Conservation (phyloP, 2,113 vertebrate genomes). For the Malurus melanocephalus region DNA sequence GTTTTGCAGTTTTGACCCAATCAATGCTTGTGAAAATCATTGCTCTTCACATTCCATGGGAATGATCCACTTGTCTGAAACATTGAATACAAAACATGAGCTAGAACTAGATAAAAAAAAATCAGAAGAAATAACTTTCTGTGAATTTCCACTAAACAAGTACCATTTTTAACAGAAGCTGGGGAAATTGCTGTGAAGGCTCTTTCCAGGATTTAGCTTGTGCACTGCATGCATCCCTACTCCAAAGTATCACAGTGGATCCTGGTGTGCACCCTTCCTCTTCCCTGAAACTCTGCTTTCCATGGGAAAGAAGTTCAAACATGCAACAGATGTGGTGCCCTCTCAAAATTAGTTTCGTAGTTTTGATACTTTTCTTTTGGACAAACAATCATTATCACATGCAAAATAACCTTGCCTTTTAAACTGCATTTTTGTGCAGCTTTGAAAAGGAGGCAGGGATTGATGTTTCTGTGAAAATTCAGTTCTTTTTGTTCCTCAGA, state of each 20-base stretch:
- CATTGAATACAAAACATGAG: background rate
- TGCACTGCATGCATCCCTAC: background rate
- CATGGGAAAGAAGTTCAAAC: background rate
- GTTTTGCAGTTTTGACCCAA: background rate
- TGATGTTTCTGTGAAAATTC: background rate
- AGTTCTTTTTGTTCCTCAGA: background rate
- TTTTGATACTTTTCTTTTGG: background rate
- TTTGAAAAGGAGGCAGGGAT: background rate
- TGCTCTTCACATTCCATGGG: background rate
- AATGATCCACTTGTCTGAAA: background rate
- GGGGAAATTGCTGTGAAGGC: background rate
- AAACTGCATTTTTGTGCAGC: background rate
- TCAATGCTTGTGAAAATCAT: background rate
- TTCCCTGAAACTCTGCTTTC: background rate
- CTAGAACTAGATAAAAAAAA: background rate
- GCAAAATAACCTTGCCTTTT: background rate
- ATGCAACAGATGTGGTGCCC: fast-evolving
- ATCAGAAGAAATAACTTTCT: background rate
- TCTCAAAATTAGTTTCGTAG: background rate
- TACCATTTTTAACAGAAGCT: background rate
- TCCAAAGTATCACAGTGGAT: background rate
- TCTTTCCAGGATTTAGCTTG: background rate
- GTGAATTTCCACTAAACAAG: background rate
- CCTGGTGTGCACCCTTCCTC: background rate
- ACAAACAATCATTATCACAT: background rate